Evolutionary conservation across 2,113 vertebrate species (phyloP).

Genomic region (Sebastes fasciatus): DNA sequence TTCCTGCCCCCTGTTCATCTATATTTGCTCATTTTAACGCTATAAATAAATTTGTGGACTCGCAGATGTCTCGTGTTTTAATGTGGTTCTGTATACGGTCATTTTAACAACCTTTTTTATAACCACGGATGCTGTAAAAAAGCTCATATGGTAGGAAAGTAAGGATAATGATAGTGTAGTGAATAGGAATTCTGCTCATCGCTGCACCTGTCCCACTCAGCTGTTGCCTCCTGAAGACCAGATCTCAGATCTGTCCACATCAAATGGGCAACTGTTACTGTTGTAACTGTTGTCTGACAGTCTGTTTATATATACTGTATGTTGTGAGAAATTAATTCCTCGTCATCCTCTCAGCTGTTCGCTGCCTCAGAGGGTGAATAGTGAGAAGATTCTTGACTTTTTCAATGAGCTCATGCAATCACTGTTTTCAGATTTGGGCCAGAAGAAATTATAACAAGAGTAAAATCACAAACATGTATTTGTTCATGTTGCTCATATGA

Average conservation of each 20-base stretch:
- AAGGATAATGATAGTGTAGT: conserved; percentile 18
- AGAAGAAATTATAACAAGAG: neutral
- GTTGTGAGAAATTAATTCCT: neutral
- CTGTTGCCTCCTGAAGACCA: conserved; percentile 35
- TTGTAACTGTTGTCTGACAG: conserved; percentile 13
- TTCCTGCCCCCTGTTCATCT: neutral
- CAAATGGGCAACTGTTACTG: conserved; percentile 8
- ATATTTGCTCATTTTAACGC: neutral
- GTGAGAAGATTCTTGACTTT: conserved; percentile 7
- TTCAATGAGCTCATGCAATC: neutral
- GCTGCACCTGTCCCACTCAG: conserved; percentile 58
- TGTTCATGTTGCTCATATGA: neutral
- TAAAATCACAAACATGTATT: neutral
- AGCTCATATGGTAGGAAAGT: neutral
- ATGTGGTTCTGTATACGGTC: conserved; percentile 1
- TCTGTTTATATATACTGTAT: neutral
- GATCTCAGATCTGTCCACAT: conserved; percentile 22
- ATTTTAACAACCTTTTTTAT: conserved; percentile 36
- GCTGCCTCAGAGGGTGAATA: neutral
- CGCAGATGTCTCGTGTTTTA: neutral
- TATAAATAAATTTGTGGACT: neutral
- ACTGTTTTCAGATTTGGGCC: neutral
- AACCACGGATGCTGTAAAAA: conserved; percentile 3
- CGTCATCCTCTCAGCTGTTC: conserved; percentile 32
- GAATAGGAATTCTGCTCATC: conserved; percentile 4